Evolutionary conservation across 2,888 invertebrate genomes (phyloP).

Genomic region (Phyllotreta cruciferae): DNA sequence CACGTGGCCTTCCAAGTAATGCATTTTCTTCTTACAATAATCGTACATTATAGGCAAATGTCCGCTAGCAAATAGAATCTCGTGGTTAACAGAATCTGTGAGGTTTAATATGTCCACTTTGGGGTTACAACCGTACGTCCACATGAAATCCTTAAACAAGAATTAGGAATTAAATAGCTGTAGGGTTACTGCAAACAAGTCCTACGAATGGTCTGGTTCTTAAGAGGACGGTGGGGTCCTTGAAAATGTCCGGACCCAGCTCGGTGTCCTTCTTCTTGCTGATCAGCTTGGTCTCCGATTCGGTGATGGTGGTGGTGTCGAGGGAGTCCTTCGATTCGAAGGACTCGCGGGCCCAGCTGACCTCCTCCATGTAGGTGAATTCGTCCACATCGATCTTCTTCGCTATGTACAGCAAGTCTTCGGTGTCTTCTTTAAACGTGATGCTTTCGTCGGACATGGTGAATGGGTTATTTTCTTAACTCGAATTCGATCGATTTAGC

Average conservation of each 20-base stretch:
- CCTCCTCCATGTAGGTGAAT: slow-evolving; percentile 39
- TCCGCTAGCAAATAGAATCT: slow-evolving; percentile 69
- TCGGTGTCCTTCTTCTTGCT: slow-evolving; percentile 7
- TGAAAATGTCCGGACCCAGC: slow-evolving; percentile 37
- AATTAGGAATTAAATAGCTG: neutral
- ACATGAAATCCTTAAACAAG: slow-evolving; percentile 63
- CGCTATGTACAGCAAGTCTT: slow-evolving; percentile 44
- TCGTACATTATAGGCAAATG: slow-evolving; percentile 72
- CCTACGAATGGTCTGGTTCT: slow-evolving; percentile 45
- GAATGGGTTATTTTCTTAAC: neutral
- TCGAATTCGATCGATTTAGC: too few relatives aligned
- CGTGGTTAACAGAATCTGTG: slow-evolving; percentile 62
- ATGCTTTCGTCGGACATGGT: slow-evolving; percentile 47
- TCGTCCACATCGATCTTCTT: slow-evolving; percentile 43
- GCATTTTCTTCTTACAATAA: slow-evolving; percentile 67
- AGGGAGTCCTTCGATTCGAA: slow-evolving; percentile 23
- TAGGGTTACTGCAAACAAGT: neutral
- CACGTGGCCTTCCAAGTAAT: slow-evolving; percentile 74
- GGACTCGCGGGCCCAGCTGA: slow-evolving; percentile 32
- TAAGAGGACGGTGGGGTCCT: slow-evolving; percentile 37
- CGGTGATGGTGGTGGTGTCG: neutral
- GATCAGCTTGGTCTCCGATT: slow-evolving; percentile 13
- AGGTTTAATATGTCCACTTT: slow-evolving; percentile 66
- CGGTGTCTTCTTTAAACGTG: slow-evolving; percentile 43
- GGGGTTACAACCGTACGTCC: slow-evolving; percentile 71